Base-by-base conservation (phyloP, 1,140 invertebrate species). In the Drosophila cardini region DNA sequence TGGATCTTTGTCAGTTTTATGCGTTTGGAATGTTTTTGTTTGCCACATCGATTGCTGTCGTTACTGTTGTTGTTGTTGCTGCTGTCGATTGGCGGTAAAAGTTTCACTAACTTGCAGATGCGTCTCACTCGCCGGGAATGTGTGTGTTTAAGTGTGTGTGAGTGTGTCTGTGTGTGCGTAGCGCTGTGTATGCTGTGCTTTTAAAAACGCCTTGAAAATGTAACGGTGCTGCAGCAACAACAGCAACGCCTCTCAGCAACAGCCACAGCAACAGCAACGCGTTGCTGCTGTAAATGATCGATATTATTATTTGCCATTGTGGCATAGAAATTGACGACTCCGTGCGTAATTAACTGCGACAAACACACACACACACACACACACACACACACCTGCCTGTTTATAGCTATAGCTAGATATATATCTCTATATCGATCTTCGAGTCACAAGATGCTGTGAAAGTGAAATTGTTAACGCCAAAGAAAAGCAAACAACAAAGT, bases 291-390 rank as follows among this genome's bases (percentile, higher is more conserved):
- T 79, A 76, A 86, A 72, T 81, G 83, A 87, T 86, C 83, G 84
- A 86, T 86, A 86, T 89, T 89, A 86, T 87, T 86, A 86, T 87
- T 87, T 87, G 79, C 72, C 79, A 87, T 83, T 83, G 79, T 86
- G 84, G 83, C 83, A 83, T 80, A 87, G 83, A 86, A 86, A 83
- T 74, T 83, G 76, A 55, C 38, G 52, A 32, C 46, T 16, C 64
- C 82, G 53, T 79, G 81, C 81, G 81, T 86, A 86, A 86, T 86
- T 86, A 86, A 86, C 79, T 72, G 50, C 72, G 50, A 61, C 21
- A 26, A 26, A 26, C 21, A 26, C 21, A 26, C 21, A n/a, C n/a
- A n/a, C 21, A 4, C 4, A 21, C 1, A 21, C 2, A 21, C 21
- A 26, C 21, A 26, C 21, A 26, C 21, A 26, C 21, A 83, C 83